phyloP scores from a whole-genome alignment of 2,113 vertebrate genomes.

The Pterocles orientalis region DNA sequence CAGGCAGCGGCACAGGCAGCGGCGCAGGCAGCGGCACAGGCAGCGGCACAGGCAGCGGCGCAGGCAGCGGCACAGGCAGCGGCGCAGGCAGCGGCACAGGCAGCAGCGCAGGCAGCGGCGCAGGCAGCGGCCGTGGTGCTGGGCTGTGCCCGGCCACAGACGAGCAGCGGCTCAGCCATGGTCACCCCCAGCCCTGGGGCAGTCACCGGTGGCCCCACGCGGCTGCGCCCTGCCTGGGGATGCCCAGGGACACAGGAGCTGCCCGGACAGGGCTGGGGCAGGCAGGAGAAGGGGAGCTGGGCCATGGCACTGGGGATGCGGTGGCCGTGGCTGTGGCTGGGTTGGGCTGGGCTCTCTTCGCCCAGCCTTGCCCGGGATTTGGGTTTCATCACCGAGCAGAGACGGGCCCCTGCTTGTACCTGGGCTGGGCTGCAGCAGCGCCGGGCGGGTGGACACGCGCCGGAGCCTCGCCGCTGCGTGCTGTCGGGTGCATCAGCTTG shows the following conservation, averaged over 20 bases:
- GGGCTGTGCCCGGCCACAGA: not conserved
- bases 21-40: no score
- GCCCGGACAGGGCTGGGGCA: rapidly evolving
- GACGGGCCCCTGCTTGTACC: constrained; percentile 7
- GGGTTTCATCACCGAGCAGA: not conserved
- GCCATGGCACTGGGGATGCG: not conserved
- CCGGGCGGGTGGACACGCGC: not conserved
- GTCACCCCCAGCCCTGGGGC: not conserved
- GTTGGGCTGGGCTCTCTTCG: not conserved
- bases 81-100: no score
- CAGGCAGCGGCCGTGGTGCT: rapidly evolving
- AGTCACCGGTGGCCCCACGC: rapidly evolving
- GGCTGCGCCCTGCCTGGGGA: not conserved
- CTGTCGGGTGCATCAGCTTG: not conserved
- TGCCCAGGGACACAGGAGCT: not conserved
- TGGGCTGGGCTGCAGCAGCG: not conserved
- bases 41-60: no score
- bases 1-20: no score
- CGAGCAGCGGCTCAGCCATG: not conserved
- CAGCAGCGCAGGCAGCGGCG: rapidly evolving
- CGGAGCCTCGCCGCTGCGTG: not conserved
- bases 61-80: no score
- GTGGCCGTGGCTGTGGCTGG: not conserved
- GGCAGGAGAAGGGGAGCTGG: not conserved
- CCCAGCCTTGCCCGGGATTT: not conserved